Evolutionary conservation across 2,797 vertebrate species (phyloP), one percentile per base, ranked within the genome.

Genomic region (Cossypha polioptera): DNA sequence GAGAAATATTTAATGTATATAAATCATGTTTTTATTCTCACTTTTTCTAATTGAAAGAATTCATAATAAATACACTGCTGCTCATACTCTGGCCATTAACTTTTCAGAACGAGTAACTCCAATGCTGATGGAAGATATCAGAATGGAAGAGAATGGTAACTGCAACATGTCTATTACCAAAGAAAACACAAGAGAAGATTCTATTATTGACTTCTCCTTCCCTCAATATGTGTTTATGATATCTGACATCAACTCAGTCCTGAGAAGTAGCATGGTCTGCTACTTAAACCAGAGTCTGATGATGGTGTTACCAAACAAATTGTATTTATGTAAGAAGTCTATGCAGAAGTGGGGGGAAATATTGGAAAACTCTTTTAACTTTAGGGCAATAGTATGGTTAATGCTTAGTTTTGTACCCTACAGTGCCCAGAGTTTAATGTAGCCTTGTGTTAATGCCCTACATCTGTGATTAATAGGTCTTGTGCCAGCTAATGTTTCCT

Each of bases 401-500:
- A 16, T 67, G n/a, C 16, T 85, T 19, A 16, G 19, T 45, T 75
- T 22, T 59, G 19, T 53, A 33, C n/a, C 45, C 20, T 38, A 24
- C 15, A 28, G 10, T 28, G 13, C 13, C 19, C 45, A 53, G 54
- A 35, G 16, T 38, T 53, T 35, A 38, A 43, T 36, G n/a, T 11
- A 36, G 14, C n/a, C 36, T 24, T 22, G 7, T 28, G 20, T 35
- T 59, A 28, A 24, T 0, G 1, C 8, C 47, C 13, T n/a, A 2
- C 8, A 38, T n/a, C 47, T 53, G 18, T 51, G 38, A 45, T 35
- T 13, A 43, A n/a, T 13, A 22, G 19, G 10, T 43, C 22, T 36
- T n/a, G 28, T n/a, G 22, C 25, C 51, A 74, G 43, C 4, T 36
- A 35, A 17, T 35, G 11, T 35, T 43, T 75, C 45, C 28, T 43